phyloP scores from a whole-genome alignment of 2,888 invertebrate genomes.

The Arctia plantaginis region DNA sequence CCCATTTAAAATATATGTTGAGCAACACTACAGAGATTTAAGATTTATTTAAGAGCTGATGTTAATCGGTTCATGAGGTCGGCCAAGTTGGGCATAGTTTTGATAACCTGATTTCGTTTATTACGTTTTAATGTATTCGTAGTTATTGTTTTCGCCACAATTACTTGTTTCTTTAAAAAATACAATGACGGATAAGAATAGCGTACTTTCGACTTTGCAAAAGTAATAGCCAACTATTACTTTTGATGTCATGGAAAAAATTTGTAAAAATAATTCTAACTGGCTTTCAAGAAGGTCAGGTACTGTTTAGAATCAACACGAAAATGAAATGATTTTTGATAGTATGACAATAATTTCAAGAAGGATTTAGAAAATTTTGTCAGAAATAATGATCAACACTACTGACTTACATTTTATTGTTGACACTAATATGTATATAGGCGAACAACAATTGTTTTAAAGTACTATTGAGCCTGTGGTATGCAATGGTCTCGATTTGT shows the following conservation, averaged over 20 bases:
- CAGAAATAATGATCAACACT: not conserved
- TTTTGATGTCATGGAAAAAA: not conserved
- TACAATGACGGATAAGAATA: not conserved
- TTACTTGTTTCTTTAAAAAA: slow-evolving; percentile 1
- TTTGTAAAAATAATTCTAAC: not conserved
- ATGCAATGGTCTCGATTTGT: too few species aligned
- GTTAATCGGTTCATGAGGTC: slow-evolving; percentile 33
- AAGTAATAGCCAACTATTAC: not conserved
- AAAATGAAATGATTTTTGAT: not conserved
- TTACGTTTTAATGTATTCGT: slow-evolving; percentile 13
- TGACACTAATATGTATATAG: too few species aligned
- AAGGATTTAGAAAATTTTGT: not conserved
- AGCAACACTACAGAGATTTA: not conserved
- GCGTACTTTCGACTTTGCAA: too few species aligned
- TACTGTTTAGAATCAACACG: not conserved
- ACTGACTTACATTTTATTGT: not conserved
- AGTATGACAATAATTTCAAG: not conserved
- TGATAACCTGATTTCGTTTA: slow-evolving; percentile 41
- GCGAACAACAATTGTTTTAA: too few species aligned
- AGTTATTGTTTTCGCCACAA: slow-evolving; percentile 4
- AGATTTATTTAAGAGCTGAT: not conserved
- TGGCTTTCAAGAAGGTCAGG: not conserved
- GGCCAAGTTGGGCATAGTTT: slow-evolving; percentile 36
- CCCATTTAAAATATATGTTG: not conserved
- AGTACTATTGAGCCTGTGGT: too few species aligned